Evolutionary conservation across 2,113 vertebrate genomes (phyloP).

Genomic region (Prunella himalayana): DNA sequence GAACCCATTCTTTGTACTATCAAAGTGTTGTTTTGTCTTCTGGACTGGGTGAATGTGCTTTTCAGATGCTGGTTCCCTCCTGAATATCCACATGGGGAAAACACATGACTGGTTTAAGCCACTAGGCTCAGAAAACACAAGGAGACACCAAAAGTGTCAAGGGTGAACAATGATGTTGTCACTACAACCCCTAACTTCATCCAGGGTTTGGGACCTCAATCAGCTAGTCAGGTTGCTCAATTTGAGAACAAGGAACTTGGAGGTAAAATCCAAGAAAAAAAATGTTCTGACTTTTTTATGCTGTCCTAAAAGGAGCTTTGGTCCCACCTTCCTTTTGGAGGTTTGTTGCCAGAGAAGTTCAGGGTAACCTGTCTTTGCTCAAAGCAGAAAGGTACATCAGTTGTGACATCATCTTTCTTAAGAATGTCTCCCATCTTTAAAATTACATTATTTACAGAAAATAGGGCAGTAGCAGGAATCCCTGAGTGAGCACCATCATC

Average conservation of each 20-base stretch:
- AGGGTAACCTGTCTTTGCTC: not conserved
- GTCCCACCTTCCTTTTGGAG: not conserved
- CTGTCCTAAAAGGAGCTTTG: not conserved
- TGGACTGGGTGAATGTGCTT: not conserved
- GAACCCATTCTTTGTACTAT: not conserved
- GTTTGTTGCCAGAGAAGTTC: not conserved
- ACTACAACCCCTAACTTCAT: not conserved
- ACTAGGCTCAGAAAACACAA: not conserved
- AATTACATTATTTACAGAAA: not conserved
- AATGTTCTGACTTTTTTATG: not conserved
- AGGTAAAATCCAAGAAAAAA: not conserved
- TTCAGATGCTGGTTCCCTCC: not conserved
- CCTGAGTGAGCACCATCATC: not conserved
- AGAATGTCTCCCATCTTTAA: not conserved
- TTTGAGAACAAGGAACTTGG: not conserved
- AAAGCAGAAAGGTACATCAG: not conserved
- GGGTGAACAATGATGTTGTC: not conserved
- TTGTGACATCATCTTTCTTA: not conserved
- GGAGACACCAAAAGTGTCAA: not conserved
- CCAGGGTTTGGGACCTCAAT: not conserved
- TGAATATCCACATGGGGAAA: not conserved
- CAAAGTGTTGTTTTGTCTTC: not conserved
- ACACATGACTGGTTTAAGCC: not conserved
- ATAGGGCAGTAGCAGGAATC: not conserved
- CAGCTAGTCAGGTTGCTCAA: not conserved